Percentiles rank a stretch among this genome's conserved stretches.
Conservation (phyloP, 2,797 vertebrate species). For the Toxotes lorentzi region DNA sequence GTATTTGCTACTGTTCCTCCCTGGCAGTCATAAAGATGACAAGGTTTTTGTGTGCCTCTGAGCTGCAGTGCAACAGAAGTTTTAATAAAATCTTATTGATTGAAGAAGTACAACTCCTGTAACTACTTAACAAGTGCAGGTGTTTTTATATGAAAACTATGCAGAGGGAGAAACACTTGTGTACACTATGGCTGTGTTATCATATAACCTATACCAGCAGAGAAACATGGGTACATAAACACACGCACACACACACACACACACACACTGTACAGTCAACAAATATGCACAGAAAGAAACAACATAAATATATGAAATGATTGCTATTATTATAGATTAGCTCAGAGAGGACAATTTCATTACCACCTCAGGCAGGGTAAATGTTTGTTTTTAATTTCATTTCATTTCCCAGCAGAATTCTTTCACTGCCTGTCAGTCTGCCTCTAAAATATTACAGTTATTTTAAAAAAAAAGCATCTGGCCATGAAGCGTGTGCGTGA, state of each 20-base stretch:
- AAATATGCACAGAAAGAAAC: slow-evolving; percentile 13
- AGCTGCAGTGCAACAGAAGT: slow-evolving; percentile 27
- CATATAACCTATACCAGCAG: not conserved
- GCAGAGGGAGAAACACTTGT: not conserved
- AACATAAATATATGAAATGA: slow-evolving; percentile 35
- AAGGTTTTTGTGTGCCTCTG: slow-evolving; percentile 32
- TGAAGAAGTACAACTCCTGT: slow-evolving; percentile 16
- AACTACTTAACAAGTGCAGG: not conserved
- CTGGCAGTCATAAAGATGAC: slow-evolving; percentile 41
- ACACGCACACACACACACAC: not conserved
- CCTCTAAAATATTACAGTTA: slow-evolving; percentile 50
- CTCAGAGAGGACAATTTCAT: slow-evolving; percentile 38
- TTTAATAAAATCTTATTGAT: slow-evolving; percentile 41
- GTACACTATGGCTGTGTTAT: not conserved
- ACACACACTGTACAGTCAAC: slow-evolving; percentile 13
- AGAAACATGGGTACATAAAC: slow-evolving; percentile 18
- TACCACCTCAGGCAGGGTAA: slow-evolving; percentile 36
- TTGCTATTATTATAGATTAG: slow-evolving; percentile 41
- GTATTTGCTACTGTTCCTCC: slow-evolving; percentile 46
- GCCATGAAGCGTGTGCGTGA: slow-evolving; percentile 31
- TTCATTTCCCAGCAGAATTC: slow-evolving; percentile 26
- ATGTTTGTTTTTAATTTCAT: slow-evolving; percentile 66
- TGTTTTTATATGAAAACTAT: slow-evolving; percentile 23
- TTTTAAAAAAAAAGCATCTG: slow-evolving; percentile 47
- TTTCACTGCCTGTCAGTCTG: slow-evolving; percentile 4